These are phyloP conservation scores for Danio choprae DNA, from an alignment of 2,797 vertebrate genomes.

Conservation along the genomic window DNA sequence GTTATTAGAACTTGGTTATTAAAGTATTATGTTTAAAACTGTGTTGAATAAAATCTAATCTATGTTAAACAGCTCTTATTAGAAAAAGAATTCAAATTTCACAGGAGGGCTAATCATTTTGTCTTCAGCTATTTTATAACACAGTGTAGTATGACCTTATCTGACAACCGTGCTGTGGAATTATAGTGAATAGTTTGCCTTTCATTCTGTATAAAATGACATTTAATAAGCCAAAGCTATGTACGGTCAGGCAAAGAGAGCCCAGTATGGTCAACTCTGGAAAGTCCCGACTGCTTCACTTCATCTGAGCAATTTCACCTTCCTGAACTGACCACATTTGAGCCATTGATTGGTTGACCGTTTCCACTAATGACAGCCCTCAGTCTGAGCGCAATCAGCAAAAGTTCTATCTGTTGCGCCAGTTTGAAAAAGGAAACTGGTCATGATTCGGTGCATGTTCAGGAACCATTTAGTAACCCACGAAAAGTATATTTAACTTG, in stretches of 20 bases:
- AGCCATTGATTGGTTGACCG: constrained; percentile 43
- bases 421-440: constrained; percentile 32
- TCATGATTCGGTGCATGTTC: constrained; percentile 30
- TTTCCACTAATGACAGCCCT: constrained; percentile 37
- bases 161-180: neutral
- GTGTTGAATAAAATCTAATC: too few relatives aligned
- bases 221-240: constrained; percentile 22
- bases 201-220: constrained; percentile 8
- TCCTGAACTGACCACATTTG: constrained; percentile 40
- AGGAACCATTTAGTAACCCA: constrained; percentile 30
- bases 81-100: too few relatives aligned
- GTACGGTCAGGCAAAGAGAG: constrained; percentile 5
- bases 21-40: too few relatives aligned
- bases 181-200: neutral
- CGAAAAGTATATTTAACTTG: constrained; percentile 43
- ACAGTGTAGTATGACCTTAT: neutral
- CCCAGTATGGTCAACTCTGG: constrained; percentile 24
- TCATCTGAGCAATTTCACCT: constrained; percentile 18
- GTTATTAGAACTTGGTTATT: too few relatives aligned
- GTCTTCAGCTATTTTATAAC: neutral
- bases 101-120: too few relatives aligned
- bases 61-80: too few relatives aligned
- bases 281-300: constrained; percentile 43
- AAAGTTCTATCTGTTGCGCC: constrained; percentile 11
- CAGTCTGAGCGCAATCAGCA: constrained; percentile 29